Base-by-base conservation (phyloP, 2,113 vertebrate species). In the Nerophis ophidion region DNA sequence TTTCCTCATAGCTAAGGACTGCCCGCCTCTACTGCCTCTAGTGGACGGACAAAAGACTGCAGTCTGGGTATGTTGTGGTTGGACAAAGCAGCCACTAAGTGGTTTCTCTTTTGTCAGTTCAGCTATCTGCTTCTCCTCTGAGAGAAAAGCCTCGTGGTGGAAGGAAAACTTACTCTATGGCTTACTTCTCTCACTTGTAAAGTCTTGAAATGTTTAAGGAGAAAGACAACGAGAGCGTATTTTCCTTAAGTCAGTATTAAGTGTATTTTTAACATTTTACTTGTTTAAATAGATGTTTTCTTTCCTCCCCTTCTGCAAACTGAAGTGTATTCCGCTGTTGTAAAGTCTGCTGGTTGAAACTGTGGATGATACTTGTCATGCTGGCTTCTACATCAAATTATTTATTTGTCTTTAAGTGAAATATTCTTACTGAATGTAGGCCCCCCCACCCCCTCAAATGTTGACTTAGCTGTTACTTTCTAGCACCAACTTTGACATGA, bases 1-100 rank as follows among this genome's bases (percentile, higher is more conserved):
- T 99, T 10, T 98, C 97, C 5, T 97, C 95, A 6, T 98, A 99
- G 92, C 91, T 48, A 63, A 75, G 78, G 71, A 64, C 60, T 47
- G 81, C 82, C 82, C 58, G 72, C 79, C 70, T 77, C 63, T 64
- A 47, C 71, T 82, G 77, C 61, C 68, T 61, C 55, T 58, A 66
- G 67, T 77, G 68, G 79, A 79, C 61, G 13, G 66, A 73, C 70
- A 70, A 79, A 78, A 69, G 79, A 70, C 53, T 82, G 65, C 66
- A 74, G 72, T 82, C 66, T 64, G 81, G 46, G 68, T 70, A 70
- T 74, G 51, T 73, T 78, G 61, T 83, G 72, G 66, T 76, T 69
- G 74, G 74, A 76, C 75, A 80, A 81, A 85, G 77, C 76, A 74
- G 79, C 76, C 83, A 81, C 81, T 84, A 70, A 84, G 82, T 82